These are phyloP conservation scores for Sebastes vulpes DNA, from an alignment of 2,797 vertebrate species.

Conservation along the genomic window DNA sequence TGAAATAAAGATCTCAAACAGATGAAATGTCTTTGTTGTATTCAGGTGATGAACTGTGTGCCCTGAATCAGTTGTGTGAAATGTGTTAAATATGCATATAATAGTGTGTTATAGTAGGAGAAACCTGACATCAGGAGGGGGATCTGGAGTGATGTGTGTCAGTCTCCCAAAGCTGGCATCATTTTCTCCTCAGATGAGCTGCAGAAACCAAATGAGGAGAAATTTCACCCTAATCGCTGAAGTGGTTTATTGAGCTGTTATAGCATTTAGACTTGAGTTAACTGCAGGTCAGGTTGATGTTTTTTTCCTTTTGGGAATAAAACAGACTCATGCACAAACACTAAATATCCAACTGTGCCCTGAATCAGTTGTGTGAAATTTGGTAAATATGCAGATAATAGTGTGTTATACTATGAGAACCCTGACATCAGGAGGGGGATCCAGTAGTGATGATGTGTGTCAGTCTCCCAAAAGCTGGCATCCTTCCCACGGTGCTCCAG, in stretches of 20 bases:
- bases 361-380: background rate
- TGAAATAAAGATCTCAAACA: no score
- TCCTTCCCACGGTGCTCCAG: constrained; percentile 78
- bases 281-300: background rate
- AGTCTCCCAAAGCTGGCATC: constrained; percentile 9
- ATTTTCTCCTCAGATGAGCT: background rate
- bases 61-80: background rate
- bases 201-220: background rate
- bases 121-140: constrained; percentile 35
- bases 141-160: constrained; percentile 49
- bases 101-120: constrained; percentile 9
- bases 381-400: background rate
- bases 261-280: background rate
- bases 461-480: constrained; percentile 70
- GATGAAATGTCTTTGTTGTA: no score
- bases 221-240: background rate
- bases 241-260: constrained; percentile 3
- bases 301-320: background rate
- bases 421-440: constrained; percentile 24
- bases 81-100: background rate
- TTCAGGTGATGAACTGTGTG: background rate
- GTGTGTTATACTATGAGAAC: constrained; percentile 26
- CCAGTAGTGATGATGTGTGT: constrained; percentile 44
- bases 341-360: background rate
- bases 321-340: background rate